Evolutionary conservation across 2,113 vertebrate genomes (phyloP), one percentile per base, ranked within the genome.

Genomic region (Heterochromis multidens): DNA sequence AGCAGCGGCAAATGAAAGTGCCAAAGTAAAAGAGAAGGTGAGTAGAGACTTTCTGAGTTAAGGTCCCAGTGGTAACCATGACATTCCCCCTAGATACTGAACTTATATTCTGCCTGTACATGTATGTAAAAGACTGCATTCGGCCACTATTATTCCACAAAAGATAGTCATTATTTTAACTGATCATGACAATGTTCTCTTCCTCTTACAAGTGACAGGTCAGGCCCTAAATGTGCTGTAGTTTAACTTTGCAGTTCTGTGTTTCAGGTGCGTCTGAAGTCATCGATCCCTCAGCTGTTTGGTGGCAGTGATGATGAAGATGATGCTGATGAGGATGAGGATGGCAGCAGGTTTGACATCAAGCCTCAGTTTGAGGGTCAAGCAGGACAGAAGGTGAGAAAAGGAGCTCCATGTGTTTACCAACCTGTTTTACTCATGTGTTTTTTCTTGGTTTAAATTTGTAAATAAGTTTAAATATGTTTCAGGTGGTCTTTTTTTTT

Each of bases 291-390:
- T 83, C 97, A 89, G 81, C 94, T 99, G 37, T 99, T 99, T 91
- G 95, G 95, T 10, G 96, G 95, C 94, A 97, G 96, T 0, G 97
- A 97, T 3, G 96, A 97, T 46, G 97, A 98, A 17, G 94, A 96
- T 3, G 96, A 95, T 4, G 89, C 92, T 0, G 96, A 96, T 9
- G 95, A 96, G 8, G 52, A 96, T 10, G 46, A 91, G 6, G 95
- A 95, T 5, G 79, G 90, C 10, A 79, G 74, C 43, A 95, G 96
- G 63, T 99, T 99, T 93, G 93, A 96, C 92, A 96, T 99, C 90
- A 97, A 97, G 85, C 97, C 97, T 78, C 97, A 99, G 89, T 99
- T 98, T 96, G 97, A 99, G 94, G 99, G 99, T 85, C 96, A 83
- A 96, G 96, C 97, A 59, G 99, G 99, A 92, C 96, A 97, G 80